Base-by-base conservation (phyloP, 2,797 vertebrate genomes). In the Rhynchotus rufescens region DNA sequence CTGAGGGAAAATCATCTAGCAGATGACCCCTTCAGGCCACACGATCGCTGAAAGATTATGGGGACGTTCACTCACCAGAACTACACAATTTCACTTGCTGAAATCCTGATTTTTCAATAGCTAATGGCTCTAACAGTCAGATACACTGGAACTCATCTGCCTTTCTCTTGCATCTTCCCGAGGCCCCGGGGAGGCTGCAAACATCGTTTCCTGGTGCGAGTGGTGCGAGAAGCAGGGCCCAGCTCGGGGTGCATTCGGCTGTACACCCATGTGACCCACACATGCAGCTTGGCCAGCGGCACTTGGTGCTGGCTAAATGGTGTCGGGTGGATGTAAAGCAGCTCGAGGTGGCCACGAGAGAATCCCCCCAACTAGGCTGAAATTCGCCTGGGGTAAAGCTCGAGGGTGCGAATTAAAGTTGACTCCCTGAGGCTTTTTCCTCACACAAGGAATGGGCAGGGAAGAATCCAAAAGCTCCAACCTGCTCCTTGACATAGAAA, bases 221-320 rank as follows among this genome's bases (percentile, higher is more conserved):
- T 12, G 10, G 34, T 61, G 64, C 32, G 20, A 17, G n/a, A 49
- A 72, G 66, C 47, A 40, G 47, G 59, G 52, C 38, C 49, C 59
- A 68, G 25, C 47, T 44, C 5, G 71, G 60, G 72, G 66, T 15
- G 30, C 51, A 38, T 52, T 83, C 17, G 7, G 20, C 20, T 78
- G 0, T 30, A 72, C 72, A 26, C 0, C 0, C 49, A 66, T 62
- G 67, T 3, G 5, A 75, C 34, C 20, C n/a, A 7, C 2, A 66
- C 68, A 34, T 17, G 80, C 20, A 30, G 4, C 15, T 73, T 26
- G 69, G 9, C 2, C 10, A 42, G 17, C 42, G 71, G 87, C 28
- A 17, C 38, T 80, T 69, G 51, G 38, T 82, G 28, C 25, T 4
- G 0, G 26, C 42, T 62, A 81, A 78, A 65, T 2, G 6, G 15